A percentile compares a stretch with the other conserved stretches of the same genome.
Conservation (phyloP, 53 echinoderm and acorn worm species). For the Astropecten irregularis region DNA sequence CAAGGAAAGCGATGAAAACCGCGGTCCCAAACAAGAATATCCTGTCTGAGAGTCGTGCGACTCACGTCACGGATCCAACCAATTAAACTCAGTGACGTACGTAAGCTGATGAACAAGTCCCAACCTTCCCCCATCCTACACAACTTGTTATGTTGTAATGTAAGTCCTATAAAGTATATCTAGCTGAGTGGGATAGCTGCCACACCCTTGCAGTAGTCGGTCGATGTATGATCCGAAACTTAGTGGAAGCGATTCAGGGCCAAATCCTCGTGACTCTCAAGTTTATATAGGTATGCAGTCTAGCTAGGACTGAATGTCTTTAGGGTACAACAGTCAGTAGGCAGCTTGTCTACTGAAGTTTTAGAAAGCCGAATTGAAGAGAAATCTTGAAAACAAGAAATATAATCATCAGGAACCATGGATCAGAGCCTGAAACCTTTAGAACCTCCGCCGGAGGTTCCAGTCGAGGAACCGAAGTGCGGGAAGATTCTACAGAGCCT, state of each 20-base stretch:
- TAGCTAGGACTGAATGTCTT: background rate
- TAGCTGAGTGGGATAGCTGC: background rate
- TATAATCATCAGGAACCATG: background rate
- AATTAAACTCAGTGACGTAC: constrained; percentile 48
- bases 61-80: constrained; percentile 40
- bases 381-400: background rate
- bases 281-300: background rate
- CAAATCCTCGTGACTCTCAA: background rate
- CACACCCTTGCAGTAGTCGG: background rate
- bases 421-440: constrained; percentile 37
- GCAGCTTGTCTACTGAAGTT: background rate
- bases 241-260: background rate
- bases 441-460: background rate
- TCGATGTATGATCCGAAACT: background rate
- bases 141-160: background rate
- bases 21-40: constrained; percentile 28
- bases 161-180: too few species aligned
- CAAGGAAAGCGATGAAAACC: too few species aligned
- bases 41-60: constrained; percentile 20
- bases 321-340: background rate
- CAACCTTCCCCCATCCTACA: constrained; percentile 27
- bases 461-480: constrained; percentile 8
- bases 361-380: background rate
- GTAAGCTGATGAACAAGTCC: constrained; percentile 4
- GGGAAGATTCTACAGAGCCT: constrained; percentile 40